Base-by-base conservation (phyloP, 2,888 invertebrate genomes). In the Trisateles emortualis region DNA sequence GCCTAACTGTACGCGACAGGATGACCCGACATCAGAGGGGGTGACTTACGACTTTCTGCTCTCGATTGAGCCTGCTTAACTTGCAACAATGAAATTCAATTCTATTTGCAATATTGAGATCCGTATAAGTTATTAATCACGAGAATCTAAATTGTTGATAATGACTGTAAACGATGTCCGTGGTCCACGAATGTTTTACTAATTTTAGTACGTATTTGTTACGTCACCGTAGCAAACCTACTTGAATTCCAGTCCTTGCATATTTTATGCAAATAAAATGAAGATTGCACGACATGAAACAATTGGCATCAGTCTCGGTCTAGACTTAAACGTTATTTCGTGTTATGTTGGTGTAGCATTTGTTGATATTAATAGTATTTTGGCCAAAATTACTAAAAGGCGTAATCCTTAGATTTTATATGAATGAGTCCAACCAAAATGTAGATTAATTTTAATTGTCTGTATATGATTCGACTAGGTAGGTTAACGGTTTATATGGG, bases 1-100 rank as follows among this genome's bases (percentile, higher is more conserved):
- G 59, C 49, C 68, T 90, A 90, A 90, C 90, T 84, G 91, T 90
- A 86, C 64, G 64, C 73, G 86, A 87, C 87, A 83, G 82, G 83
- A 85, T 86, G 85, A 84, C 83, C 84, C 72, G 68, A 76, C 81
- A 79, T 81, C 73, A 81, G 76, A 74, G 78, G 73, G 80, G 79
- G 74, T 81, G 78, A 81, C 78, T 78, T 84, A 84, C 68, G 74
- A 78, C 75, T 76, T 65, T 71, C 59, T 74, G 69, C 57, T 69
- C 68, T 68, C 74, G 55, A 66, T 69, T 62, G 45, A 9, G 61
- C 65, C 74, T 69, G 71, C 68, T 74, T 64, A 68, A 68, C 62
- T 73, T 74, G 76, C 78, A 71, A 65, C 68, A 66, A 73, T 63
- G 59, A 70, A 64, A 62, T 66, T 55, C 48, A 42, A 70, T 68